These are phyloP conservation scores for Girardinichthys multiradiatus DNA, from an alignment of 2,113 vertebrate genomes.

Conservation along the genomic window DNA sequence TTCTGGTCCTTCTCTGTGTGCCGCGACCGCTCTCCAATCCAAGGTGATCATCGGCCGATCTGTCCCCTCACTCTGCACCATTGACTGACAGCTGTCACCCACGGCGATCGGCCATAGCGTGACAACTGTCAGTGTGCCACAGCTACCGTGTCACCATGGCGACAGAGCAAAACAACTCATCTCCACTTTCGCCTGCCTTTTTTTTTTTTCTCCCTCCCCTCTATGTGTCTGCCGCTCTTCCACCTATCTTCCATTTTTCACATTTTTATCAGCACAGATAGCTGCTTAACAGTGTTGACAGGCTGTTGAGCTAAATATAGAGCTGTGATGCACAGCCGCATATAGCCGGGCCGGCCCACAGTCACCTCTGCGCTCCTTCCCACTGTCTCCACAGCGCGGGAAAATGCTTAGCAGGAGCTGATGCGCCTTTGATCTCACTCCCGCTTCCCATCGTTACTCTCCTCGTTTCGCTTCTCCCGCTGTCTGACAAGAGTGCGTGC, in stretches of 20 bases:
- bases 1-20: constrained; percentile 40
- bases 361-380: constrained; percentile 51
- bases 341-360: constrained; percentile 34
- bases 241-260: constrained; percentile 13
- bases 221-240: constrained; percentile 17
- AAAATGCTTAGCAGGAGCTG: constrained; percentile 12
- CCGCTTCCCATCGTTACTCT: constrained; percentile 9
- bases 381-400: constrained; percentile 20
- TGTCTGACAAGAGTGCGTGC: constrained; percentile 50
- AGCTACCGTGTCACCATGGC: constrained; percentile 63
- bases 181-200: constrained; percentile 9
- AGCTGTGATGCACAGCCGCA: constrained; percentile 49
- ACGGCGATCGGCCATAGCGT: constrained; percentile 54
- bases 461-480: constrained; percentile 23
- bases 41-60: constrained; percentile 74
- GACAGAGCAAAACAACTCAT: constrained; percentile 69
- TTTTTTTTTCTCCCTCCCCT: constrained; percentile 1
- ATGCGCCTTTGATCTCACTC: constrained; percentile 56
- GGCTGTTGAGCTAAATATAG: constrained; percentile 73
- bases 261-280: constrained; percentile 41
- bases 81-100: constrained; percentile 79
- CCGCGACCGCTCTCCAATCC: constrained; percentile 62
- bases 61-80: constrained; percentile 68
- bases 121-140: constrained; percentile 67
- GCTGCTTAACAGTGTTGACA: constrained; percentile 52